Evolutionary conservation across 1,140 invertebrate genomes (phyloP).

Genomic region (Drosophila ohnishii): DNA sequence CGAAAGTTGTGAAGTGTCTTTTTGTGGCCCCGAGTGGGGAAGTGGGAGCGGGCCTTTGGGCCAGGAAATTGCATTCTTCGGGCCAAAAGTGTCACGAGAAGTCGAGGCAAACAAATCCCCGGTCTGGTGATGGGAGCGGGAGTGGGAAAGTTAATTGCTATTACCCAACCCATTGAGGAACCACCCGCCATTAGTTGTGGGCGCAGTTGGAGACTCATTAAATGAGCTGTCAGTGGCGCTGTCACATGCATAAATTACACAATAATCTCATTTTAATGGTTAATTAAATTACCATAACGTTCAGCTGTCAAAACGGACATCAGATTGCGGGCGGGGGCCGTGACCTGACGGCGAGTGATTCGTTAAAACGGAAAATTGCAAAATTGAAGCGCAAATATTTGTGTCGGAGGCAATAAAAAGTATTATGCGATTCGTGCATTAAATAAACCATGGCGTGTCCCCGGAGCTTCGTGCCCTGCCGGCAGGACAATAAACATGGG

Average conservation of each 20-base stretch:
- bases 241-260: conserved; percentile 70
- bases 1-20: conserved; percentile 47
- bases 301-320: conserved; percentile 50
- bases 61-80: conserved; percentile 74
- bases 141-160: conserved; percentile 54
- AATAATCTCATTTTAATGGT: conserved; percentile 75
- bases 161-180: background rate
- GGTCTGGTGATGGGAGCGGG: conserved; percentile 23
- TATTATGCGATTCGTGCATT: conserved; percentile 57
- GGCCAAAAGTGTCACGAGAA: conserved; percentile 46
- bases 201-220: conserved; percentile 52
- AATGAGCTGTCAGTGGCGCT: conserved; percentile 45
- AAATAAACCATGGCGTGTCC: conserved; percentile 47
- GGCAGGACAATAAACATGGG: conserved; percentile 62
- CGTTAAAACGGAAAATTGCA: conserved; percentile 35
- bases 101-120: conserved; percentile 17
- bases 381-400: conserved; percentile 55
- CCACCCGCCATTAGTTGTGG: conserved; percentile 40
- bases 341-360: conserved; percentile 22
- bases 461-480: conserved; percentile 16
- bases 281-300: conserved; percentile 70
- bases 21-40: background rate
- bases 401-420: conserved; percentile 60
- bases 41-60: conserved; percentile 28
- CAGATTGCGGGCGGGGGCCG: conserved; percentile 7